A percentile compares a stretch with the other conserved stretches of the same genome.
Conservation (phyloP, 2,113 vertebrate genomes). For the Phrynocephalus versicolor region DNA sequence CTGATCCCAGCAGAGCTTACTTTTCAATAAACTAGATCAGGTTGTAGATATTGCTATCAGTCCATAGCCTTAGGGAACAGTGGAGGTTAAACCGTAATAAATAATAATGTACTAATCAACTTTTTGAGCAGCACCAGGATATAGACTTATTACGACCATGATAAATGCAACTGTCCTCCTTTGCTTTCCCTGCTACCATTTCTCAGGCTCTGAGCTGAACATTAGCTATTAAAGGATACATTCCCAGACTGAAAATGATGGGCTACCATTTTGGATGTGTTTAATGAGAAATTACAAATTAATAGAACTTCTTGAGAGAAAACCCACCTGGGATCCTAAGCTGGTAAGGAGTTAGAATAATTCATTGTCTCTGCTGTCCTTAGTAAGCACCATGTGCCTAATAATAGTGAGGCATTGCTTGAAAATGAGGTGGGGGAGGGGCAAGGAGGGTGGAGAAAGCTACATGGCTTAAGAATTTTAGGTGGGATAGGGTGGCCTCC, state of each 20-base stretch:
- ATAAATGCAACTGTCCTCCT: conserved; percentile 30
- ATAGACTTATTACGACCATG: conserved; percentile 24
- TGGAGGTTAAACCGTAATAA: conserved; percentile 3
- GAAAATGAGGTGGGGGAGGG: conserved; percentile 54
- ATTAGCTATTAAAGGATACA: conserved; percentile 57
- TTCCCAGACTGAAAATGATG: conserved; percentile 57
- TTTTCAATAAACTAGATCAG: background rate
- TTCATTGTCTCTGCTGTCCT: conserved; percentile 43
- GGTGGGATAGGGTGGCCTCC: conserved; percentile 25
- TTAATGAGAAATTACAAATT: conserved; percentile 74
- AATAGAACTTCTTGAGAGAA: conserved; percentile 57
- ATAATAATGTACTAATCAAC: conserved; percentile 9
- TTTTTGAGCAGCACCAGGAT: conserved; percentile 37
- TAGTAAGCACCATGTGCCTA: conserved; percentile 69
- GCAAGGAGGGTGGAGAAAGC: conserved; percentile 52
- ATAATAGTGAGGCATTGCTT: conserved; percentile 55
- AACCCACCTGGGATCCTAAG: conserved; percentile 58
- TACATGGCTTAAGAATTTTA: conserved; percentile 56
- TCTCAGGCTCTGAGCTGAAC: conserved; percentile 30
- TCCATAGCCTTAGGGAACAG: background rate
- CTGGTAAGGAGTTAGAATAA: conserved; percentile 57
- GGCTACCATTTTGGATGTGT: conserved; percentile 56
- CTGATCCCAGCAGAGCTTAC: background rate
- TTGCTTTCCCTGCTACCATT: conserved; percentile 30
- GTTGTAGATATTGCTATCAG: background rate